Conservation (phyloP, 2,113 vertebrate species). For the Tichodroma muraria region DNA sequence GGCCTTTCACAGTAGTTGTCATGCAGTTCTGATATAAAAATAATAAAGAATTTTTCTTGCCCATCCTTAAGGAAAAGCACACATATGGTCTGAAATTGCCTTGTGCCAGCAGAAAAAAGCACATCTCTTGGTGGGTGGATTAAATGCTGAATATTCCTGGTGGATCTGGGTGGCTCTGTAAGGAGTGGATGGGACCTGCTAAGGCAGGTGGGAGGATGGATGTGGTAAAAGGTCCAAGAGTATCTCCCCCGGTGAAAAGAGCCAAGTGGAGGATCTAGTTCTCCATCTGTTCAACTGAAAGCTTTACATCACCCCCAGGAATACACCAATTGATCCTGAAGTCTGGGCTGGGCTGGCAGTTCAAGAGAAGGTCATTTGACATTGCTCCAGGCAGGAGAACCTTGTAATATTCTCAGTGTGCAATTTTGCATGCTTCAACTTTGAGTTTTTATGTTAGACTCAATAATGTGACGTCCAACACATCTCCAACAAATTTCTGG, state of each 20-base stretch:
- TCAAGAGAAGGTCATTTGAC: background rate
- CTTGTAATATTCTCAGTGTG: background rate
- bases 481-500: fast-evolving
- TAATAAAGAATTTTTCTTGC: background rate
- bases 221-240: background rate
- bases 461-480: background rate
- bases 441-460: background rate
- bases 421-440: background rate
- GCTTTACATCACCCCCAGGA: slow-evolving; percentile 16
- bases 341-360: background rate
- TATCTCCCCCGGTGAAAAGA: background rate
- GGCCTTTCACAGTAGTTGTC: background rate
- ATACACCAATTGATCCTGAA: background rate
- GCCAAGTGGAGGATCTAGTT: background rate
- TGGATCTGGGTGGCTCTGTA: background rate
- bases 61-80: background rate
- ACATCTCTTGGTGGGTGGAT: slow-evolving; percentile 3
- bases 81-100: background rate
- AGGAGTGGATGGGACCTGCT: background rate
- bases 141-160: background rate
- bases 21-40: background rate
- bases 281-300: background rate
- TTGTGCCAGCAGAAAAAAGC: slow-evolving; percentile 5
- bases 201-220: background rate
- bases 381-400: background rate